These are phyloP conservation scores for Coendou prehensilis DNA, from an alignment of 2,797 vertebrate genomes.

Conservation along the genomic window DNA sequence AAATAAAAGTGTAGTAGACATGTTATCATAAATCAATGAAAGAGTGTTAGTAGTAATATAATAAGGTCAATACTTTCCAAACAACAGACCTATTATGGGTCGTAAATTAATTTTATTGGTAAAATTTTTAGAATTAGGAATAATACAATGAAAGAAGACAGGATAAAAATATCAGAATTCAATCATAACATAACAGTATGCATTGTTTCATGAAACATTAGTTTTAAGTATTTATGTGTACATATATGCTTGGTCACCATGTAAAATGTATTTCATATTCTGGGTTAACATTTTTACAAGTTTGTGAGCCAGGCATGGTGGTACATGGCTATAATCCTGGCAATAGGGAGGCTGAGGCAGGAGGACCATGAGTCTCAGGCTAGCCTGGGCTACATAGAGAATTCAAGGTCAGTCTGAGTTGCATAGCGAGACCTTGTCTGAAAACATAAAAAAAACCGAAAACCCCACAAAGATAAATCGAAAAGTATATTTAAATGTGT, in stretches of 20 bases:
- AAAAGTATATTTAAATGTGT: not conserved
- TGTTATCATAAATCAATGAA: not conserved
- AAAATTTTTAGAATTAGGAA: not conserved
- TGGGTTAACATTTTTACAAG: not conserved
- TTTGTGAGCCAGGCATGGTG: not conserved
- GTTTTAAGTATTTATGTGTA: not conserved
- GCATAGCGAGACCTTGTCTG: not conserved
- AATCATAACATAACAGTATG: not conserved
- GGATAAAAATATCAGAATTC: not conserved
- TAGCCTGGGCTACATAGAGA: not conserved
- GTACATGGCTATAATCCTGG: not conserved
- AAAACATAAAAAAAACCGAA: not conserved
- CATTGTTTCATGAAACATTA: slow-evolving; percentile 26
- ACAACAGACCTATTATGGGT: not conserved
- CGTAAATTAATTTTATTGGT: slow-evolving; percentile 28
- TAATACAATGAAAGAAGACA: not conserved
- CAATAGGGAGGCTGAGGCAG: not conserved
- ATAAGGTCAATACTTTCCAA: slow-evolving; percentile 10
- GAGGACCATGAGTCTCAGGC: not conserved
- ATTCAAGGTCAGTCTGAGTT: not conserved
- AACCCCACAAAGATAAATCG: no score
- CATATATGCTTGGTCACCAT: not conserved
- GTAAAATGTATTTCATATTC: slow-evolving; percentile 19
- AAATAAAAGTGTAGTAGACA: not conserved
- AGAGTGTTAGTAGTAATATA: not conserved